Conservation (phyloP, 23 tunicate species). For the Trididemnum clinides region DNA sequence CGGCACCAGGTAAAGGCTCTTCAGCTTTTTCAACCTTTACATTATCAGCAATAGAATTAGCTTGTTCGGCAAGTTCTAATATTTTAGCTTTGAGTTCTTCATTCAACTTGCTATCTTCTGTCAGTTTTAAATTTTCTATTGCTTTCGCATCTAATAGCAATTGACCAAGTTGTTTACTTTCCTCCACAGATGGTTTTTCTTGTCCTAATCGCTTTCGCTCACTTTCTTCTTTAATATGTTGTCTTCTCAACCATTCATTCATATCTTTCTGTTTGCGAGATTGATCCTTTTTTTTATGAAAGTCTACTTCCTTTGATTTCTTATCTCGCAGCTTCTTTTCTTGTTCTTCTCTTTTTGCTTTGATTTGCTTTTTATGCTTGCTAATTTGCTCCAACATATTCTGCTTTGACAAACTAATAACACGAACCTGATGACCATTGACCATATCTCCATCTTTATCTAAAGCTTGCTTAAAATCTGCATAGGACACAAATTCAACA, state of each 20-base stretch:
- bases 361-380: constrained; percentile 57
- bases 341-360: constrained; percentile 74
- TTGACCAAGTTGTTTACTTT: constrained; percentile 26
- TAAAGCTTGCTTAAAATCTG: constrained; percentile 65
- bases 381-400: constrained; percentile 73
- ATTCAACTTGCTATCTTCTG: not conserved
- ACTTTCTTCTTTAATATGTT: constrained; percentile 60
- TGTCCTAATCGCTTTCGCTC: constrained; percentile 32
- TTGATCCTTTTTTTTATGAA: constrained; percentile 31
- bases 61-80: constrained; percentile 15
- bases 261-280: constrained; percentile 68
- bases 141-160: not conserved
- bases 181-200: constrained; percentile 36
- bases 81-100: constrained; percentile 4
- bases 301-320: constrained; percentile 30
- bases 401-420: constrained; percentile 60
- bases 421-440: constrained; percentile 71
- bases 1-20: constrained; percentile 42
- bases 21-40: not conserved
- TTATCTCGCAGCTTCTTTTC: constrained; percentile 57
- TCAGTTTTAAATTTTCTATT: not conserved
- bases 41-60: not conserved
- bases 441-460: constrained; percentile 86
- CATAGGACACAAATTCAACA: constrained; percentile 64
- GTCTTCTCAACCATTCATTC: constrained; percentile 69